Evolutionary conservation across 1,140 invertebrate genomes (phyloP).

Genomic region (Stegodyphus dumicola): DNA sequence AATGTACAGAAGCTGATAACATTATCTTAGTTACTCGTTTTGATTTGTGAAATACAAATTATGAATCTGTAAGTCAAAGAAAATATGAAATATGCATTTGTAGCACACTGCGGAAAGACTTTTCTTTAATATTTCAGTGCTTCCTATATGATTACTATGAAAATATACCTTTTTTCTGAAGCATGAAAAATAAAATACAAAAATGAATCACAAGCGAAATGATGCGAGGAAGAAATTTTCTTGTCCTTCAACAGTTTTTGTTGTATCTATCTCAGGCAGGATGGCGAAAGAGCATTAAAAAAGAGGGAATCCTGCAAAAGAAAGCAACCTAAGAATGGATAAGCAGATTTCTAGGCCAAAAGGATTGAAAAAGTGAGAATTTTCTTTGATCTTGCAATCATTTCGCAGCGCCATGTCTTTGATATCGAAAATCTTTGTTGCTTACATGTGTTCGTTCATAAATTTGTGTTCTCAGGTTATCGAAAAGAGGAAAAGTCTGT

Average conservation of each 20-base stretch:
- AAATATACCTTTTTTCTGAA: too few relatives aligned
- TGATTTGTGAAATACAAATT: too few relatives aligned
- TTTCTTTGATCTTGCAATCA: constrained; percentile 44
- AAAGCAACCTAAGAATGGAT: constrained; percentile 7
- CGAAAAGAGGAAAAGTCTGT: too few relatives aligned
- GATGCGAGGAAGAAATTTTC: constrained; percentile 35
- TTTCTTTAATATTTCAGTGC: too few relatives aligned
- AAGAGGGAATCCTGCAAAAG: background rate
- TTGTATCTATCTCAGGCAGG: background rate
- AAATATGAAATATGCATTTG: too few relatives aligned
- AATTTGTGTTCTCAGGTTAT: background rate
- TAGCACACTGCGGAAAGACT: too few relatives aligned
- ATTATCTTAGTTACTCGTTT: too few relatives aligned
- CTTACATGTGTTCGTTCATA: background rate
- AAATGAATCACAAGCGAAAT: constrained; percentile 43
- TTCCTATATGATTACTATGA: too few relatives aligned
- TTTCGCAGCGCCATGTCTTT: background rate
- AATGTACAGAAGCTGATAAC: too few relatives aligned
- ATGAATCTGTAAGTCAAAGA: too few relatives aligned
- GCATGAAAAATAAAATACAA: background rate
- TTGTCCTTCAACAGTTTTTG: constrained; percentile 24
- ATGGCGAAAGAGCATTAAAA: background rate
- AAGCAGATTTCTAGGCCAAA: constrained; percentile 47
- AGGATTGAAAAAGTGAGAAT: constrained; percentile 25
- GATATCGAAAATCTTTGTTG: background rate